phyloP scores from a whole-genome alignment of 2,797 vertebrate genomes.

The Danio albolineatus region DNA sequence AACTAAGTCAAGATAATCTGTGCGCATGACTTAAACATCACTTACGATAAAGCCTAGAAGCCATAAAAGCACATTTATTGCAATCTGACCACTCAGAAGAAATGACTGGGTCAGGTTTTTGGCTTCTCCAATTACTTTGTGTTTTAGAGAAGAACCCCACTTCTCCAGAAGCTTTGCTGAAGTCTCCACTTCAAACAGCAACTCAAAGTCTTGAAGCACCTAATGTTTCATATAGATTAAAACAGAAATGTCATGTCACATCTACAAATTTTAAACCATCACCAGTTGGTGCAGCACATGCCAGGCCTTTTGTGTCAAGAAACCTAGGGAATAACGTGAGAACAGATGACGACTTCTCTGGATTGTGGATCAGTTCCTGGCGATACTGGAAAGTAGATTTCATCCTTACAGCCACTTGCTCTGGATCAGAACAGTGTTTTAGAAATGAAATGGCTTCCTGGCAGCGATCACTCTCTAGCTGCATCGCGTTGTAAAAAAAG shows the following conservation, averaged over 20 bases:
- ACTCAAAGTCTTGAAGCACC: conserved; percentile 7
- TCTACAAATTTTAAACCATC: too few species aligned
- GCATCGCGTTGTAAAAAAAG: neutral
- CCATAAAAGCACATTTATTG: too few species aligned
- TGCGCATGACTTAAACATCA: too few species aligned
- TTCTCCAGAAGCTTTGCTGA: neutral
- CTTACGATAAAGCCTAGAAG: too few species aligned
- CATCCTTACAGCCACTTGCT: neutral
- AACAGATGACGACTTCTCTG: neutral
- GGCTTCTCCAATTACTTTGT: too few species aligned
- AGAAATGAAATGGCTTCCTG: neutral
- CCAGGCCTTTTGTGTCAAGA: neutral
- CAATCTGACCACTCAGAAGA: too few species aligned
- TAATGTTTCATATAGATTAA: neutral
- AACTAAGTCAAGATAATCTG: too few species aligned
- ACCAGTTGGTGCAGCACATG: neutral
- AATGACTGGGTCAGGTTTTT: too few species aligned
- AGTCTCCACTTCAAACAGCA: neutral
- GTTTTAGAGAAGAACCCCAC: too few species aligned
- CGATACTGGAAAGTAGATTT: neutral
- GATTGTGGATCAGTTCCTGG: neutral
- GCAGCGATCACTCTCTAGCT: neutral
- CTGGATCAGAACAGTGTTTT: neutral
- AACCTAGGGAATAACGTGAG: neutral
- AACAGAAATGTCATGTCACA: too few species aligned